Evolutionary conservation across 2,113 vertebrate species (phyloP).

Genomic region (Nothoprocta pentlandii): DNA sequence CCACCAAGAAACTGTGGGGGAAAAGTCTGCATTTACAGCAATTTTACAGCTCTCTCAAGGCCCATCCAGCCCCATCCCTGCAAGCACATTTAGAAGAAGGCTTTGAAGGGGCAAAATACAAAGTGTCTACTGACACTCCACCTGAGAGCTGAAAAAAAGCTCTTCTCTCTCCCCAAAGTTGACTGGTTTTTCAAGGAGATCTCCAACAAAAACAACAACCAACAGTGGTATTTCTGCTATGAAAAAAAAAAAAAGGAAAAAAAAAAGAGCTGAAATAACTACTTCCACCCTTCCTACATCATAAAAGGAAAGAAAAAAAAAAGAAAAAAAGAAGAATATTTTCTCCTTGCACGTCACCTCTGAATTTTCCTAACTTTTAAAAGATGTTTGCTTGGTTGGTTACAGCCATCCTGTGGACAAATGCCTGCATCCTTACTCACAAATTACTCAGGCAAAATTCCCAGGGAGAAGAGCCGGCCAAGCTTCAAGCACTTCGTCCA

Average conservation of each 20-base stretch:
- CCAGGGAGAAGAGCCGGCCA: conserved; percentile 18
- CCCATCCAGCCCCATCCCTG: not conserved
- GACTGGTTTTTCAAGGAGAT: not conserved
- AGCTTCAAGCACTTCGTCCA: not conserved
- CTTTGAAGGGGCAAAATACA: not conserved
- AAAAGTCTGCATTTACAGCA: not conserved
- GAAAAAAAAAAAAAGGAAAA: not conserved
- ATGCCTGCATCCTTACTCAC: conserved; percentile 52
- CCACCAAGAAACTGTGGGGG: not conserved
- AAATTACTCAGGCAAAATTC: conserved; percentile 26
- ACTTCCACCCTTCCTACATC: conserved; percentile 13
- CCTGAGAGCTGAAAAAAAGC: not conserved
- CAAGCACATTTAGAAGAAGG: not conserved
- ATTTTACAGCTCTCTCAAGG: not conserved
- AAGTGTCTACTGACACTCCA: not conserved
- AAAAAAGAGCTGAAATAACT: not conserved
- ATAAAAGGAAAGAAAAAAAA: not conserved
- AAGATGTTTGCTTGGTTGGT: conserved; percentile 44
- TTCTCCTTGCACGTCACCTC: conserved; percentile 3
- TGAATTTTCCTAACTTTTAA: conserved; percentile 25
- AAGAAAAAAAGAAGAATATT: not conserved
- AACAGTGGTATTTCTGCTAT: not conserved
- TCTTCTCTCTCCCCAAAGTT: not conserved
- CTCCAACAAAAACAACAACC: not conserved
- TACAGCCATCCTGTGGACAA: conserved; percentile 43